Conservation (phyloP, 2,113 vertebrate species). For the Fulica atra region DNA sequence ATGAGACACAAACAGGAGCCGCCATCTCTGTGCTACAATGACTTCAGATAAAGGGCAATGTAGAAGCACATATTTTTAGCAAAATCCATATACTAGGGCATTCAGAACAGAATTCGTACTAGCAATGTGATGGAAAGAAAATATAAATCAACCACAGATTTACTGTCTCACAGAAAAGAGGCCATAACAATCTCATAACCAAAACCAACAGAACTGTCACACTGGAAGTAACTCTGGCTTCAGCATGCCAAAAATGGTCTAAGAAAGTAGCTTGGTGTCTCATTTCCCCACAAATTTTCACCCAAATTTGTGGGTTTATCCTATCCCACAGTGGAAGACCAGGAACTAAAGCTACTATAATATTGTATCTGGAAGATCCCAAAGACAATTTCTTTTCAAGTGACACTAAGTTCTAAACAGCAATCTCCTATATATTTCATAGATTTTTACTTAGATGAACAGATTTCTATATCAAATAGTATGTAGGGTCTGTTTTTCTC, state of each 20-base stretch:
- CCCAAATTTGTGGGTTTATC: background rate
- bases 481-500: background rate
- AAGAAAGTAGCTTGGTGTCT: background rate
- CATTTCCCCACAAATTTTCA: background rate
- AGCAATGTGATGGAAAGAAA: background rate
- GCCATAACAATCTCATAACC: background rate
- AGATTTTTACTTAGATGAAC: background rate
- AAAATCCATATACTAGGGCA: background rate
- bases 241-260: background rate
- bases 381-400: background rate
- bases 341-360: background rate
- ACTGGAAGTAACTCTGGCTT: background rate
- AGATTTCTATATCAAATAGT: background rate
- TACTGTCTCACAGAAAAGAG: background rate
- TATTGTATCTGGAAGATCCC: background rate
- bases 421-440: background rate
- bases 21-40: background rate
- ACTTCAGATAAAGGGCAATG: background rate
- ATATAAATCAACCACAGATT: background rate
- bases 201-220: background rate
- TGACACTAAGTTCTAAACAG: background rate
- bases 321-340: background rate
- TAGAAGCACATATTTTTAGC: background rate
- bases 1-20: background rate
- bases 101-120: background rate